phyloP scores from a whole-genome alignment of 2,888 invertebrate species.

The Molorchus minor region DNA sequence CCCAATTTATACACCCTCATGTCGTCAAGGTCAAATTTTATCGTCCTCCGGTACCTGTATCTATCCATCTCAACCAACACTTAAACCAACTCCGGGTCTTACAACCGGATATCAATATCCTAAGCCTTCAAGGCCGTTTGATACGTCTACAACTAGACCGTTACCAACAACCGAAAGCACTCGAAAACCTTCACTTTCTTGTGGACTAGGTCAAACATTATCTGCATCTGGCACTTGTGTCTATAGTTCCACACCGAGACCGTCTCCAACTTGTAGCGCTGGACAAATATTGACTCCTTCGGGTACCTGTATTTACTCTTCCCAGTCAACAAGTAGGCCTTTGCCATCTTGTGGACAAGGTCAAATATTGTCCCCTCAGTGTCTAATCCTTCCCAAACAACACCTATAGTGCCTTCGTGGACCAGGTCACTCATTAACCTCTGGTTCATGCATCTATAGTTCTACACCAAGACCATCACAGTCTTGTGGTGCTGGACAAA shows the following conservation, averaged over 20 bases:
- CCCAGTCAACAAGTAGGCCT: slow-evolving; percentile 17
- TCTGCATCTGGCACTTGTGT: slow-evolving; percentile 14
- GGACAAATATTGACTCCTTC: slow-evolving; percentile 50
- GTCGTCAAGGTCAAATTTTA: slow-evolving; percentile 23
- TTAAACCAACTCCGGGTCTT: slow-evolving; percentile 15
- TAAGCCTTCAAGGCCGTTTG: slow-evolving; percentile 19
- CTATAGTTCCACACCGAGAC: slow-evolving; percentile 57
- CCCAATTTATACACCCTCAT: slow-evolving; percentile 22
- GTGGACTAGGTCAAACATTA: slow-evolving; percentile 42
- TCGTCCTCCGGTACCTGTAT: slow-evolving; percentile 21
- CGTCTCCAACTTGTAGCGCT: slow-evolving; percentile 59
- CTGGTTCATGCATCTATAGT: slow-evolving; percentile 24
- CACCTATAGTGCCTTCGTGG: slow-evolving; percentile 48
- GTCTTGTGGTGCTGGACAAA: slow-evolving; percentile 41
- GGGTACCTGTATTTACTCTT: slow-evolving; percentile 15
- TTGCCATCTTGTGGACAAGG: slow-evolving; percentile 22
- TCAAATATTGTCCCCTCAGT: slow-evolving; percentile 13
- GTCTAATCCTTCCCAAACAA: background rate
- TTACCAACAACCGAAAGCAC: slow-evolving; percentile 20
- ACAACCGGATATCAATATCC: slow-evolving; percentile 31
- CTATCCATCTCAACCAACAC: slow-evolving; percentile 1
- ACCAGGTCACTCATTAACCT: slow-evolving; percentile 49
- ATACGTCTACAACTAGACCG: slow-evolving; percentile 24
- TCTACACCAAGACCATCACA: slow-evolving; percentile 19
- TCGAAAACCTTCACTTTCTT: slow-evolving; percentile 42